A percentile compares a stretch with the other conserved stretches of the same genome.
phyloP scores from a whole-genome alignment of 2,888 invertebrate species.

The Rutpela maculata region DNA sequence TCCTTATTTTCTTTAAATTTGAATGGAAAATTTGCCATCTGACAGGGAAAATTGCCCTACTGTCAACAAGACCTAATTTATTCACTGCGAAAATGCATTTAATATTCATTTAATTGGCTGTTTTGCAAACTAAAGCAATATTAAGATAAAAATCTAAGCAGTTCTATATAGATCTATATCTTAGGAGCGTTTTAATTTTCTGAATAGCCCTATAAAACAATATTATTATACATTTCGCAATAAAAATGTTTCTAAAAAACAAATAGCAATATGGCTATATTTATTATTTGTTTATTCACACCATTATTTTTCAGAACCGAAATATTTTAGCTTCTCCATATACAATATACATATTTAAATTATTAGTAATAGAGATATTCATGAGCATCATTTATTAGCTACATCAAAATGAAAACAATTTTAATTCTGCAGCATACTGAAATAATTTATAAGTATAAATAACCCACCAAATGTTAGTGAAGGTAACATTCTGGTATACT shows the following conservation, averaged over 20 bases:
- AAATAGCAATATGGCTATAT: neutral
- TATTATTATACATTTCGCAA: neutral
- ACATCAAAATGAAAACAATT: neutral
- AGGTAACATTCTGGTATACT: no score
- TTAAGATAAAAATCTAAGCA: neutral
- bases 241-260: neutral
- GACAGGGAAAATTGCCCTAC: neutral
- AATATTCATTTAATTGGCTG: neutral
- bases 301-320: neutral
- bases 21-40: neutral
- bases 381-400: no score
- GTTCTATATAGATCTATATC: constrained; percentile 15
- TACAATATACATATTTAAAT: neutral
- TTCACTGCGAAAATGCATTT: neutral
- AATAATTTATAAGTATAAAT: no score
- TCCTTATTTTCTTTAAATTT: neutral
- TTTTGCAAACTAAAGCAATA: constrained; percentile 22
- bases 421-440: neutral
- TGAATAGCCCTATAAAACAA: constrained; percentile 4
- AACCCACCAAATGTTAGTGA: no score
- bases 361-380: neutral
- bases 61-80: neutral
- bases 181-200: neutral
- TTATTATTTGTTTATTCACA: neutral
- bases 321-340: neutral